Percentiles rank a stretch among this genome's conserved stretches.
These are phyloP conservation scores for Chymomyza procnemis DNA, from an alignment of 2,888 invertebrate genomes.

Conservation along the genomic window DNA sequence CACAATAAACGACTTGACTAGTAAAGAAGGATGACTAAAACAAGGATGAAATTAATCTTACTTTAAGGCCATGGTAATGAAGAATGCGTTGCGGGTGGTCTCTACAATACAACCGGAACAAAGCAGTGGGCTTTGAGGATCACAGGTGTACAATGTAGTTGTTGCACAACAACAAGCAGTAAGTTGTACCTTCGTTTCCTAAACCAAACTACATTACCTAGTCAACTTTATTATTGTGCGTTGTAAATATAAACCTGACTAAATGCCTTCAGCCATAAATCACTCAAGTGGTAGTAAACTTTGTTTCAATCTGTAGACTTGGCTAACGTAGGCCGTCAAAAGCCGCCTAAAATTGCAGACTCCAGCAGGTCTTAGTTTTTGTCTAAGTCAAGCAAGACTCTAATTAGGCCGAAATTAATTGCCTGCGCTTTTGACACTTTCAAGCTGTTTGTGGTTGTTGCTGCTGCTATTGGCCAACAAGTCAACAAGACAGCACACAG, in stretches of 20 bases:
- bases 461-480: conserved; percentile 25
- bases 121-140: too few relatives aligned
- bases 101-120: too few relatives aligned
- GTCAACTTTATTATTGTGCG: conserved; percentile 34
- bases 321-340: conserved; percentile 38
- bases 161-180: too few relatives aligned
- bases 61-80: too few relatives aligned
- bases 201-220: too few relatives aligned
- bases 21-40: too few relatives aligned
- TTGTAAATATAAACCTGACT: conserved; percentile 8
- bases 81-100: too few relatives aligned
- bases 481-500: conserved; percentile 57
- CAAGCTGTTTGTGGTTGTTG: conserved; percentile 35
- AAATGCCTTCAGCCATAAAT: conserved; percentile 58
- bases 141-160: too few relatives aligned
- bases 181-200: too few relatives aligned
- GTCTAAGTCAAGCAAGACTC: conserved; percentile 56
- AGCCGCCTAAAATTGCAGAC: conserved; percentile 64
- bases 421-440: conserved; percentile 71
- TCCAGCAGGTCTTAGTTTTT: conserved; percentile 14
- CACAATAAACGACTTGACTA: too few relatives aligned
- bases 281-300: conserved; percentile 59
- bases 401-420: conserved; percentile 68
- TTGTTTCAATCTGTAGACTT: conserved; percentile 42
- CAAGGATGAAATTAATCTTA: too few relatives aligned